phyloP scores from a whole-genome alignment of 2,113 vertebrate species.

The Clarias batrachus region DNA sequence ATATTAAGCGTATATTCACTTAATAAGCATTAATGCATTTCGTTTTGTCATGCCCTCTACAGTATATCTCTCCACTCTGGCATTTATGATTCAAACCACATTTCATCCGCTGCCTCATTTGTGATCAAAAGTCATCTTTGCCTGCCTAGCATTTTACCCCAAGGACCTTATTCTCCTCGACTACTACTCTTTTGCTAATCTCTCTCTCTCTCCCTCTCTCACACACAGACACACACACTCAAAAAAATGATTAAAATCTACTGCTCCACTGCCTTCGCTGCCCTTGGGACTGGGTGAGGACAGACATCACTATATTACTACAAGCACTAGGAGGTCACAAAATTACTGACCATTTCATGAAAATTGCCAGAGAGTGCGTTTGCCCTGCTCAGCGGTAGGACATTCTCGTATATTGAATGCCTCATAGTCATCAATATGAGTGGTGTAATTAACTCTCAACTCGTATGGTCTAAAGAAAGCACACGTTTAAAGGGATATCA shows the following conservation, averaged over 20 bases:
- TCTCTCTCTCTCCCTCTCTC: conserved; percentile 29
- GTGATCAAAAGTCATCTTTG: conserved; percentile 44
- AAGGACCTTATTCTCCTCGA: conserved; percentile 37
- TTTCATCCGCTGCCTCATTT: conserved; percentile 32
- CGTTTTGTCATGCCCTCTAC: not conserved
- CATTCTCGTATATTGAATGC: conserved; percentile 26
- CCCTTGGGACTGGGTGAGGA: conserved; percentile 47
- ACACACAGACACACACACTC: conserved; percentile 6
- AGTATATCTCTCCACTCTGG: conserved; percentile 9
- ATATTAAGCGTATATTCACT: not conserved
- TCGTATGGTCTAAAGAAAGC: conserved; percentile 1
- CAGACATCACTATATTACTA: conserved; percentile 44
- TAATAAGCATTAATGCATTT: not conserved
- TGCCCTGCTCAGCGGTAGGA: conserved; percentile 23
- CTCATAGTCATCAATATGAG: conserved; percentile 12
- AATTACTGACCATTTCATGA: conserved; percentile 55
- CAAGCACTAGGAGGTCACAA: conserved; percentile 34
- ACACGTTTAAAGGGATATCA: not conserved
- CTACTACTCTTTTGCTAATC: conserved; percentile 40
- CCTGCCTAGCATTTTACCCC: conserved; percentile 40
- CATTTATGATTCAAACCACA: conserved; percentile 41
- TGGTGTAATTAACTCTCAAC: conserved; percentile 33
- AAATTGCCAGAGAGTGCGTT: conserved; percentile 38
- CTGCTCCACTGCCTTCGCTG: conserved; percentile 39
- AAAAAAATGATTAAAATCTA: conserved; percentile 51